Evolutionary conservation across 1,140 invertebrate genomes (phyloP), one percentile per base, ranked within the genome.

Genomic region (Drosophila serrata): DNA sequence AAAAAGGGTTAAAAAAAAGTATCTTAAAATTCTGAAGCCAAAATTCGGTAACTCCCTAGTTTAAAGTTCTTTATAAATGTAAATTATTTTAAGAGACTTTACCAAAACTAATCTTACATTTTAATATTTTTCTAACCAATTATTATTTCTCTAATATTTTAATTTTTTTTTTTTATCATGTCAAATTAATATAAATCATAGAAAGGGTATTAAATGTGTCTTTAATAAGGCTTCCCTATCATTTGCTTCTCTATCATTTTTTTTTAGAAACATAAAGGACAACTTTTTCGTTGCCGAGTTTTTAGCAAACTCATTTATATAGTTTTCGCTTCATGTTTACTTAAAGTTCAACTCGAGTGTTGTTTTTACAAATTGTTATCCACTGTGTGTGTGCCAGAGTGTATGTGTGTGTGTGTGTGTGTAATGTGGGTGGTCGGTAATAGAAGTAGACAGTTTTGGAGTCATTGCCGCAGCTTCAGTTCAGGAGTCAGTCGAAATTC

Each of bases 321-420:
- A 88, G 81, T 88, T 84, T 77, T 81, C 85, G 77, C 67, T 90
- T 81, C 77, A 84, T 88, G 84, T 88, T 88, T 88, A 85, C 81
- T 90, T 88, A 87, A 88, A 84, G 84, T 87, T 87, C 76, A 79
- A 77, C 80, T 91, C 80, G 77, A 91, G 88, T 91, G 87, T 91
- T 91, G 80, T 91, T 91, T 91, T 91, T 91, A 91, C 87, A 91
- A 91, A 91, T 91, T 91, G 87, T 84, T 87, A 79, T 79, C 63
- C 79, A 73, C 68, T 69, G 49, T 58, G 65, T 72, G 51, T 64
- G 63, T 62, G 58, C 43, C 58, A 63, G 17, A 45, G 6, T 73
- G 57, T 22, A n/a, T 57, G 48, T 56, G 24, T 31, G 35, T 57
- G 39, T 6, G 13, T 55, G 43, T 51, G 9, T 55, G 49, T 51